Evolutionary conservation across 2,113 vertebrate species (phyloP).

Genomic region (Lichenostomus cassidix): DNA sequence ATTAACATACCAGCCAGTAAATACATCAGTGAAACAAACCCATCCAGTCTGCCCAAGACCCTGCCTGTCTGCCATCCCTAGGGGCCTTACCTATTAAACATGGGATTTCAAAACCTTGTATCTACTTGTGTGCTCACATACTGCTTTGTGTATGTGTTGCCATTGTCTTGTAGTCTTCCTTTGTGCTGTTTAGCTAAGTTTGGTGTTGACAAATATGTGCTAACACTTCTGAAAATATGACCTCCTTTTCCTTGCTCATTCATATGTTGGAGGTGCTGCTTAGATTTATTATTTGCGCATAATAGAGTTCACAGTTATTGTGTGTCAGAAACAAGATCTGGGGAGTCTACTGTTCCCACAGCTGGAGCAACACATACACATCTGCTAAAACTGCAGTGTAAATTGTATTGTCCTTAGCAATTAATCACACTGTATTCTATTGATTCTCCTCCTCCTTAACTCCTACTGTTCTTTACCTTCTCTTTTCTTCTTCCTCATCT

Average conservation of each 20-base stretch:
- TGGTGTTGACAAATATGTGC: slow-evolving; percentile 51
- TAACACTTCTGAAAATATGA: slow-evolving; percentile 43
- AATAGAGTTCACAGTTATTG: slow-evolving; percentile 19
- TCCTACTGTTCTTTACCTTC: slow-evolving; percentile 10
- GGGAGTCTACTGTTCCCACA: slow-evolving; percentile 37
- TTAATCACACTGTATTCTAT: slow-evolving; percentile 7
- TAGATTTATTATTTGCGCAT: slow-evolving; percentile 58
- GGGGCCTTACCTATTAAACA: not conserved
- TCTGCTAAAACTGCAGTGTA: slow-evolving; percentile 5
- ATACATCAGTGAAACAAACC: slow-evolving; percentile 51
- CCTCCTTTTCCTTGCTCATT: slow-evolving; percentile 6
- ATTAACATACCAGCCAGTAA: slow-evolving; percentile 58
- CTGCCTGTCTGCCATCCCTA: not conserved
- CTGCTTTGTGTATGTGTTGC: not conserved
- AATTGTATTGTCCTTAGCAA: slow-evolving; percentile 29
- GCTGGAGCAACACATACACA: slow-evolving; percentile 34
- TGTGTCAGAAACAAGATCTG: slow-evolving; percentile 54
- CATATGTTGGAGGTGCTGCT: slow-evolving; percentile 37
- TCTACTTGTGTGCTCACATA: not conserved
- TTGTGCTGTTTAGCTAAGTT: not conserved
- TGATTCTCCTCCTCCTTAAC: not conserved
- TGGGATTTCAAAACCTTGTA: not conserved
- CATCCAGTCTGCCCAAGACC: not conserved
- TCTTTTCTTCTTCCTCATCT: not conserved
- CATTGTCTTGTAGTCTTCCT: not conserved